These are phyloP conservation scores for Typhlomys cinereus DNA, from an alignment of 2,113 vertebrate species.

Conservation along the genomic window DNA sequence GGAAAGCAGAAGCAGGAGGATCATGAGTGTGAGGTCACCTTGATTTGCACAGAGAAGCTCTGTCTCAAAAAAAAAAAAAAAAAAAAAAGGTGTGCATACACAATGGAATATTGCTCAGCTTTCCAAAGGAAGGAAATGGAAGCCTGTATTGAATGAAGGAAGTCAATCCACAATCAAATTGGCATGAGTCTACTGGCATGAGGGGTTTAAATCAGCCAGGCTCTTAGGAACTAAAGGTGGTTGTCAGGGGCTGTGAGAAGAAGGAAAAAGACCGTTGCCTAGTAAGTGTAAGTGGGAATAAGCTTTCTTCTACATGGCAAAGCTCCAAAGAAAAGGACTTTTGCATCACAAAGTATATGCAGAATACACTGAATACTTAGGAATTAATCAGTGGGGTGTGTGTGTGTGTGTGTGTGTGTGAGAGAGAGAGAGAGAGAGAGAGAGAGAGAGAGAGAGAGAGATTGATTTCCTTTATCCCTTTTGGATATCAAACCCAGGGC, in stretches of 20 bases:
- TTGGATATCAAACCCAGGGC: background rate
- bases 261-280: background rate
- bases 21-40: background rate
- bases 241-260: background rate
- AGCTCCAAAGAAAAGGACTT: background rate
- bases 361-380: background rate
- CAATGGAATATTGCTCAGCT: background rate
- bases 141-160: background rate
- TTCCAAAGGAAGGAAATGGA: conserved; percentile 2
- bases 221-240: background rate
- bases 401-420: background rate
- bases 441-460: too few relatives aligned
- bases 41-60: background rate
- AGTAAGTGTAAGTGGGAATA: too few relatives aligned
- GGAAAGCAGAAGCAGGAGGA: background rate
- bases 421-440: too few relatives aligned
- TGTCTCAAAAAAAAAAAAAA: background rate
- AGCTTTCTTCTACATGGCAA: conserved; percentile 1
- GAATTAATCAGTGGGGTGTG: too few relatives aligned
- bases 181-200: background rate
- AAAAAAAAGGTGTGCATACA: background rate
- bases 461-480: too few relatives aligned
- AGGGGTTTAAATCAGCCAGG: background rate
- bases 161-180: background rate
- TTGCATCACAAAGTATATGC: background rate